Evolutionary conservation across 2,797 vertebrate species (phyloP), one percentile per base, ranked within the genome.

Genomic region (Loris lydekkerianus): DNA sequence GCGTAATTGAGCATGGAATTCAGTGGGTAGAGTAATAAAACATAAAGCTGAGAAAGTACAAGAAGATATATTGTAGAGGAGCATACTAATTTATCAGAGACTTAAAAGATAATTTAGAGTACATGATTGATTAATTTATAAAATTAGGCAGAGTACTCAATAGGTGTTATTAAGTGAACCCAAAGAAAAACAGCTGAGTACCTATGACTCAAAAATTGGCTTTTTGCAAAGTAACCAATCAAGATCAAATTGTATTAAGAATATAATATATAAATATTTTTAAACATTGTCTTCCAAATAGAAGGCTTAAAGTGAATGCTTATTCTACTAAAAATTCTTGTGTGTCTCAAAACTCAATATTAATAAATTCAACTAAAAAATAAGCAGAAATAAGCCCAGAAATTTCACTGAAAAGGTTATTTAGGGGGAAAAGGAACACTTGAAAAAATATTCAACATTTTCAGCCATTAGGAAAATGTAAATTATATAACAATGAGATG

Each of bases 321-420:
- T 78, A 1, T 84, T n/a, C 63, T 29, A 29, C n/a, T 3, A 15
- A 13, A 73, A 75, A 65, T 1, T 20, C 0, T 73, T 46, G 4
- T 73, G 0, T 60, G 11, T 88, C 75, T 93, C 58, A 76, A 92
- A 89, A 75, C 20, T 84, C 25, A 92, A 83, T 13, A 56, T 43
- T 89, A 21, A 78, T 73, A 93, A 72, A 31, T 49, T 20, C 70
- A 86, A 93, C 49, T 40, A 92, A 49, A 96, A 93, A 93, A 78
- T 85, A 15, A 25, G 14, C 70, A 86, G 78, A 72, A 84, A 40
- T 18, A 76, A 65, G 34, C n/a, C 75, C 7, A 95, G 58, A 90
- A 29, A 84, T 88, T 56, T 89, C 31, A 56, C 9, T 43, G 75
- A 86, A 76, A 53, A 80, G 29, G 34, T 72, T 56, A 93, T 6